Base-by-base conservation (phyloP, 2,888 invertebrate species). In the Xestia rhomboidea region DNA sequence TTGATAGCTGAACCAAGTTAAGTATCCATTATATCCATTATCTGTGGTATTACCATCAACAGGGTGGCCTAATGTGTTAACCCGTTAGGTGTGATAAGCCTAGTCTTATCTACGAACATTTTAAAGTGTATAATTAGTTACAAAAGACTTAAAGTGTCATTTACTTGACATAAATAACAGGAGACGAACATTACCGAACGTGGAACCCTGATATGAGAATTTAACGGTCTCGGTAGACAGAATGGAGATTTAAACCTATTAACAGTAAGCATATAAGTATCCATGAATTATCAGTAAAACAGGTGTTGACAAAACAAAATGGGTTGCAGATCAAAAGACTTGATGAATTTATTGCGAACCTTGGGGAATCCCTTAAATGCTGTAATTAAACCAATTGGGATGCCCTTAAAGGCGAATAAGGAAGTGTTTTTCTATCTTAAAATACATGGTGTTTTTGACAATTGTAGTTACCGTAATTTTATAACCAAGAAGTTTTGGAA, bases 61-160 rank as follows among this genome's bases (percentile, higher is more conserved):
- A 46, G 24, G 67, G 73, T 84, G 76, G 78, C 62, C 60, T 84
- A 80, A 88, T 80, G 83, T 76, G 67, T 70, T 24, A 34, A 15
- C 15, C 51, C 41, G 57, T 84, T 84, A 74, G 15, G 21, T 27
- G 8, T 13, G 83, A 81, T 85, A 77, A 85, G n/a, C 49, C 57
- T 18, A 44, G 30, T 46, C 46, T 73, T 78, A 83, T 78, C 74
- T 63, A 3, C 30, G 30, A 62, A 69, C 62, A 72, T 67, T 86
- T 73, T 83, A 69, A 86, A 38, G 74, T 63, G 66, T 69, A 72
- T 85, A 78, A 78, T 78, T 86, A 83, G 73, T 51, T 30, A 73
- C 67, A 30, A 78, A 18, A 44, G 54, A n/a, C 60, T 66, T 66
- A 73, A 77, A 85, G 60, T 66, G 71, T 72, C 68, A 51, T 77